A percentile compares a stretch with the other conserved stretches of the same genome.
These are phyloP conservation scores for Macaria liturata DNA, from an alignment of 2,888 invertebrate genomes.

Conservation along the genomic window DNA sequence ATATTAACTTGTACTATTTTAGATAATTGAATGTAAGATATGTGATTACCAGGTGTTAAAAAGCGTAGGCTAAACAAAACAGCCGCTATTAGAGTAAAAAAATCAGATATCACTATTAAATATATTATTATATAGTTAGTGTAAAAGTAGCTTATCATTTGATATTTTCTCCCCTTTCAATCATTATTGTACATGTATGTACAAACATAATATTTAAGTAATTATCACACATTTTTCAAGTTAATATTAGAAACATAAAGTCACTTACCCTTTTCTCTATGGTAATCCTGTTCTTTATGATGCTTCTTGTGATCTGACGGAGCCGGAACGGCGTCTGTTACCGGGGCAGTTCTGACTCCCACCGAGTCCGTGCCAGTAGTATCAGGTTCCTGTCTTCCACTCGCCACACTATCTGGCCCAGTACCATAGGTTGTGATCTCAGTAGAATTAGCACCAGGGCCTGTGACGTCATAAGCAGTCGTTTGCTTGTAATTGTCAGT, in stretches of 20 bases:
- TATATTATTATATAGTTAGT: no score
- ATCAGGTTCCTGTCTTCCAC: conserved; percentile 6
- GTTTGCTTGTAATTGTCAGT: conserved; percentile 35
- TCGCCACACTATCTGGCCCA: conserved; percentile 11
- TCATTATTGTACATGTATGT: no score
- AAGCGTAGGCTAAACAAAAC: no score
- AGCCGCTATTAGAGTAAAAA: no score
- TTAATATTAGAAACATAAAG: conserved; percentile 1
- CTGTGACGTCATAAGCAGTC: conserved; percentile 16
- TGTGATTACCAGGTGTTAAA: no score
- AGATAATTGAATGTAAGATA: no score
- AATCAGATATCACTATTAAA: no score
- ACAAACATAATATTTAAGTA: no score
- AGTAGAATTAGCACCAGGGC: conserved; percentile 3
- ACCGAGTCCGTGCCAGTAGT: conserved; percentile 36
- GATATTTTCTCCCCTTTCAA: no score
- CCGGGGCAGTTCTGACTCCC: conserved; percentile 34
- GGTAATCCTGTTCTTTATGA: conserved; percentile 48
- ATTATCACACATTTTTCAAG: no score
- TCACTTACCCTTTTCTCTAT: conserved; percentile 61
- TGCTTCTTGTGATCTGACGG: conserved; percentile 54
- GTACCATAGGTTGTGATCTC: conserved; percentile 17
- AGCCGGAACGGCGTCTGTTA: conserved; percentile 58
- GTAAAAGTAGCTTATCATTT: no score
- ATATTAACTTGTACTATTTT: no score